These are phyloP conservation scores for Monodelphis domestica DNA, from an alignment of 2,797 vertebrate species.

Conservation along the genomic window DNA sequence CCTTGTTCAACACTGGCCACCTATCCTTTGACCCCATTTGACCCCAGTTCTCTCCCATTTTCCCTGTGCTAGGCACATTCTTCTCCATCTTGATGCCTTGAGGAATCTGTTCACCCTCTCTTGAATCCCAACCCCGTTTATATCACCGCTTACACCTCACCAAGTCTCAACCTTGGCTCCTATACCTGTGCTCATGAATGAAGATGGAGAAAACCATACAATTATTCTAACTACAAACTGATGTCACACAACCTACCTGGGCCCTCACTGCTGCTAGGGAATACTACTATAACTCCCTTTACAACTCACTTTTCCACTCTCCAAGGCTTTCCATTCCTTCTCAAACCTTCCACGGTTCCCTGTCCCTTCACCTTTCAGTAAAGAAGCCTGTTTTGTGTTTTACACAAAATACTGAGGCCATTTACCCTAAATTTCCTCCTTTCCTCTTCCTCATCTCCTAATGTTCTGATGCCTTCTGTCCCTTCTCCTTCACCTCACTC, in stretches of 20 bases:
- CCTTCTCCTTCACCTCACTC: neutral
- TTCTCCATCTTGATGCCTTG: neutral
- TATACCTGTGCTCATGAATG: neutral
- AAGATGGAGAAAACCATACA: neutral
- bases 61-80: neutral
- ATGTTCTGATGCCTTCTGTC: neutral
- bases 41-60: neutral
- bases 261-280: neutral
- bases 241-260: neutral
- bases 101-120: neutral
- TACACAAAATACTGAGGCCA: neutral
- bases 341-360: neutral
- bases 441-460: neutral
- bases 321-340: neutral
- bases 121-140: neutral
- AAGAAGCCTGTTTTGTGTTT: neutral
- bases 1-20: neutral
- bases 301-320: neutral
- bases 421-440: neutral
- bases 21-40: neutral
- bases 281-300: neutral
- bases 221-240: neutral
- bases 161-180: neutral
- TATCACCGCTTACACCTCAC: neutral
- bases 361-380: neutral